Evolutionary conservation across 2,113 vertebrate species (phyloP), one percentile per base, ranked within the genome.

Genomic region (Aleadryas rufinucha): DNA sequence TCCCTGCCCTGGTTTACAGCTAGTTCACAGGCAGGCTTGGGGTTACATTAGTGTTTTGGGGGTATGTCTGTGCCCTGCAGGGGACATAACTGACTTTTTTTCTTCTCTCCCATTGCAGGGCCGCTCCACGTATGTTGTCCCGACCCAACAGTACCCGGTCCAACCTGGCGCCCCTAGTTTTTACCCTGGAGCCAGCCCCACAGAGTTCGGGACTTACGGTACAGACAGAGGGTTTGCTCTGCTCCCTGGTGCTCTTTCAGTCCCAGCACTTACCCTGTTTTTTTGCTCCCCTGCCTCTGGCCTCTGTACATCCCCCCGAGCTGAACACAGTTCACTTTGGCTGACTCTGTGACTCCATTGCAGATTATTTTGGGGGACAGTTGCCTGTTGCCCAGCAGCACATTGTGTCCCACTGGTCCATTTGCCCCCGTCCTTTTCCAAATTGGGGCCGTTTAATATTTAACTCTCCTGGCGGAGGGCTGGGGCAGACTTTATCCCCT

Each of bases 201-300:
- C 99, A 84, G 99, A 99, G 83, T 99, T 99, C 70, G 98, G 99
- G 98, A 98, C 98, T 97, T 99, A 99, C 91, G 99, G 99, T 99
- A 98, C 98, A 98, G 60, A n/a, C 2, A 2, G 12, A 59, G 30
- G 45, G 21, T 4, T 82, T 84, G 24, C 33, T 59, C 24, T 13
- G 15, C 24, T 89, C 13, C 21, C 27, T 0, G 0, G 17, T 71
- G 42, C 39, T 84, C 47, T 92, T 69, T 56, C 8, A 42, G 56
- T 45, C 13, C 13, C 45, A 44, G 6, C 12, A 10, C 11, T 45
- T 31, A n/a, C 2, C 3, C 10, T 1, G 0, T 27, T 56, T 23
- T 65, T 57, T 70, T 54, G 4, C 3, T 70, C 13, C 31, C 11
- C 6, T 66, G 35, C 16, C 11, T 56, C 44, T 71, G 45, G 47